Evolutionary conservation across 2,797 vertebrate species (phyloP), one percentile per base, ranked within the genome.

Genomic region (Bradypodion ventrale): DNA sequence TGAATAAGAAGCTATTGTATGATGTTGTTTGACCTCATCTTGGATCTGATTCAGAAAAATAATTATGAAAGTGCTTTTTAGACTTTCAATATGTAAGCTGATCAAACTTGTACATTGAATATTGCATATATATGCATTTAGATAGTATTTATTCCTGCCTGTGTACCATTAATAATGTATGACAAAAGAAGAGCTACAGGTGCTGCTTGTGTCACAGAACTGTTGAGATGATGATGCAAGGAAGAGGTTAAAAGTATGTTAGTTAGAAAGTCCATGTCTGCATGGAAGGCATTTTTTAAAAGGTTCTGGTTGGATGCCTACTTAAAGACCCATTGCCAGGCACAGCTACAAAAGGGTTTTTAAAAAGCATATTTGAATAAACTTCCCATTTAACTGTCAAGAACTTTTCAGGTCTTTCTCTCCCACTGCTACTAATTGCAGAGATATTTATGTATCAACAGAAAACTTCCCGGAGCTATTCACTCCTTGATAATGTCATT

Each of bases 201-300:
- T 81, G 90, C 91, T 93, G 75, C 80, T 91, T 87, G 85, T 90
- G 89, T 87, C 89, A 93, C 82, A 90, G 89, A 74, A 84, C 87
- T 78, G 59, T 89, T 93, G 87, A 92, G 93, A 87, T 77, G 79
- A 37, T 78, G 37, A 69, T 84, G 63, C 84, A 89, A 88, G 88
- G 62, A 89, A 60, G 9, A 70, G 80, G 85, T 85, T 86, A 90
- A 93, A 90, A 90, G 86, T 90, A 91, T 92, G 93, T 93, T 86
- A 91, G 91, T 89, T 91, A 93, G 89, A 89, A 91, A 91, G 81
- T 88, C 86, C 84, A 87, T 66, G 79, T 81, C 86, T 91, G 87
- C 83, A 91, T 87, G 74, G 89, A 90, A 88, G 27, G 75, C 59
- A 75, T 35, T 90, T 92, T 93, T 90, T 75, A 81, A 65, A 93